Conservation (phyloP, 2,888 invertebrate species). For the Sipha maydis region DNA sequence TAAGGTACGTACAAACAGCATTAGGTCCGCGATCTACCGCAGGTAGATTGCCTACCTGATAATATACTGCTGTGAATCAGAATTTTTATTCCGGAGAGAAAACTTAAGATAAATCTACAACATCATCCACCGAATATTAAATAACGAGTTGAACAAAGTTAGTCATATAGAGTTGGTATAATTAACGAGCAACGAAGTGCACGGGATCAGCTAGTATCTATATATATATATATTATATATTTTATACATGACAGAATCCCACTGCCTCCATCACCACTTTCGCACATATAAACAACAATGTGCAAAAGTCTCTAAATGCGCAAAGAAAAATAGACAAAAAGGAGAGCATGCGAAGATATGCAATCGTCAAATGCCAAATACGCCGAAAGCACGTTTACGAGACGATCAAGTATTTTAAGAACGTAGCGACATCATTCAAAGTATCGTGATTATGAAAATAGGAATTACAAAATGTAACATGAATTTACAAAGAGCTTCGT, state of each 20-base stretch:
- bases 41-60: too few relatives aligned
- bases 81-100: too few relatives aligned
- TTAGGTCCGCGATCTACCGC: too few relatives aligned
- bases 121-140: too few relatives aligned
- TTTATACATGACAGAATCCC: not conserved
- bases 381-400: slow-evolving; percentile 1
- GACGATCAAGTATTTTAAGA: slow-evolving; percentile 1
- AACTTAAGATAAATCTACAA: too few relatives aligned
- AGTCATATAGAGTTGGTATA: too few relatives aligned
- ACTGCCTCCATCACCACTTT: not conserved
- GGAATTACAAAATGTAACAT: not conserved
- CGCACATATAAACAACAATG: not conserved
- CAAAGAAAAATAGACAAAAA: not conserved
- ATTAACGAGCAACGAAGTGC: too few relatives aligned
- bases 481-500: not conserved
- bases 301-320: not conserved
- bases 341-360: not conserved
- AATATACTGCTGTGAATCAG: too few relatives aligned
- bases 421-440: not conserved
- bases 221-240: not conserved
- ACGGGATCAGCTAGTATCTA: too few relatives aligned
- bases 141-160: too few relatives aligned
- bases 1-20: too few relatives aligned
- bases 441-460: not conserved
- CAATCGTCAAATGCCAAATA: slow-evolving; percentile 21